These are phyloP conservation scores for Danio aesculapii DNA, from an alignment of 2,797 vertebrate genomes.

Conservation along the genomic window DNA sequence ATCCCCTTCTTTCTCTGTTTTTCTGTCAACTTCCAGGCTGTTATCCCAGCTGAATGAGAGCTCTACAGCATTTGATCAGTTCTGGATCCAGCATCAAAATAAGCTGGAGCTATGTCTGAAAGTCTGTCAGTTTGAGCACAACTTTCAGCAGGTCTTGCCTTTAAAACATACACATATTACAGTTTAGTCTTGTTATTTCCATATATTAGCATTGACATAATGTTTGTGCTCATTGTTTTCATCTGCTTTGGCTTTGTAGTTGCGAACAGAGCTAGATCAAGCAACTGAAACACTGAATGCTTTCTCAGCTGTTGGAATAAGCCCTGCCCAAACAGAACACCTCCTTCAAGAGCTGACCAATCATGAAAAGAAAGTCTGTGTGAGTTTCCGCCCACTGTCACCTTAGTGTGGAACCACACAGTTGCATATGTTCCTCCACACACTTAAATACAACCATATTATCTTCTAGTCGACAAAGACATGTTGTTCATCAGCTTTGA, in stretches of 20 bases:
- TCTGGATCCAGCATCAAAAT: constrained; percentile 93
- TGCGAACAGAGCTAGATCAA: constrained; percentile 83
- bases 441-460: not conserved
- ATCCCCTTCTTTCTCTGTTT: not conserved
- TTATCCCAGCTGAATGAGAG: constrained; percentile 92
- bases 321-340: constrained; percentile 87
- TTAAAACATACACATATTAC: not conserved
- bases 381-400: constrained; percentile 71
- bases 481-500: not conserved
- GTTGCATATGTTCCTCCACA: not conserved
- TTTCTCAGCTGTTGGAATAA: constrained; percentile 90
- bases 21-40: constrained; percentile 75
- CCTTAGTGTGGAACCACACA: not conserved
- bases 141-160: constrained; percentile 89
- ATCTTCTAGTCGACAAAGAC: too few species aligned
- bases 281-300: constrained; percentile 81
- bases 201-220: not conserved
- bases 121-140: constrained; percentile 92
- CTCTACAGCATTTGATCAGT: constrained; percentile 91
- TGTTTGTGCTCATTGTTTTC: not conserved
- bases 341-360: constrained; percentile 85
- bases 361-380: constrained; percentile 87
- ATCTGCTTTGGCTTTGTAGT: constrained; percentile 73
- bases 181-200: not conserved
- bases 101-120: constrained; percentile 92